Percentiles rank a stretch among this genome's conserved stretches.
phyloP scores from a whole-genome alignment of 1,140 invertebrate genomes.

The Daktulosphaira vitifoliae region DNA sequence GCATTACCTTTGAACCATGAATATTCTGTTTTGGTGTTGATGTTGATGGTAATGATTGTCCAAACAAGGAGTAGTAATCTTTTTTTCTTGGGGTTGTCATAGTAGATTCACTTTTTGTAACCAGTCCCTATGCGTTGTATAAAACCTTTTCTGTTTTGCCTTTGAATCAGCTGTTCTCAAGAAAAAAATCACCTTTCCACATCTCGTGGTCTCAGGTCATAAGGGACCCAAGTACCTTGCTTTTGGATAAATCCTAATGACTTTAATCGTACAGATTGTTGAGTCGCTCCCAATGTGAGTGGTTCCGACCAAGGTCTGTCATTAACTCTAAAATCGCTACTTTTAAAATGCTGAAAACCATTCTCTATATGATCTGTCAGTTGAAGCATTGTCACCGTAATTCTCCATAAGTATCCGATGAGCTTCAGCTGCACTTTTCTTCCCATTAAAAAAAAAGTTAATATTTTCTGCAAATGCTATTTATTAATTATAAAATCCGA shows the following conservation, averaged over 20 bases:
- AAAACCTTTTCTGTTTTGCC: background rate
- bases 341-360: too few species aligned
- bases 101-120: constrained; percentile 32
- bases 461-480: too few species aligned
- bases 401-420: too few species aligned
- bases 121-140: constrained; percentile 5
- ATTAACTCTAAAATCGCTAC: background rate
- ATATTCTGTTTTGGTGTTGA: background rate
- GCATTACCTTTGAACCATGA: background rate
- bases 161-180: background rate
- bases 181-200: background rate
- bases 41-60: background rate
- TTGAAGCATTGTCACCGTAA: too few species aligned
- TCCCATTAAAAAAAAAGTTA: too few species aligned
- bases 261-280: background rate
- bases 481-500: too few species aligned
- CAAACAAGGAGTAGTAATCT: background rate
- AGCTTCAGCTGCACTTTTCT: too few species aligned
- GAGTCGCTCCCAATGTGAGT: background rate
- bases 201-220: background rate
- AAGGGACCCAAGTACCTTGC: background rate
- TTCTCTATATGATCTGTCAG: too few species aligned
- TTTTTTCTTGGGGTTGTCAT: background rate
- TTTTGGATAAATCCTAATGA: background rate
- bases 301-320: background rate